Conservation (phyloP, 2,888 invertebrate species). For the Patella pellucida region DNA sequence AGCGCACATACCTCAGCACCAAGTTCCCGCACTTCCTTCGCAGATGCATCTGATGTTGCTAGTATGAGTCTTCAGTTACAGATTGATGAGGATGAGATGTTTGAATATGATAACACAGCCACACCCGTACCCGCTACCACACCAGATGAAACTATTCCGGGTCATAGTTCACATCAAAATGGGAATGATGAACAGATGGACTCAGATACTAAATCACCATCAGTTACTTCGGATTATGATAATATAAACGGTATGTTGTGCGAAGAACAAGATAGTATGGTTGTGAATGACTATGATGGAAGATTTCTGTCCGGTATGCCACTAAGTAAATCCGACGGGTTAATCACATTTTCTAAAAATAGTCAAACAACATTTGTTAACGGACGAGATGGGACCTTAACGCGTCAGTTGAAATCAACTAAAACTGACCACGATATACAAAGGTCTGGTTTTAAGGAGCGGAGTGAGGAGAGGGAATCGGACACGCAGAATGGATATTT, state of each 20-base stretch:
- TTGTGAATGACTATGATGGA: constrained; percentile 33
- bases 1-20: constrained; percentile 57
- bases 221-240: constrained; percentile 61
- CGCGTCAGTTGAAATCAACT: constrained; percentile 34
- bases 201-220: constrained; percentile 44
- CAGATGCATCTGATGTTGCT: constrained; percentile 59
- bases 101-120: constrained; percentile 22
- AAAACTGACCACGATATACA: constrained; percentile 38
- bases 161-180: constrained; percentile 1
- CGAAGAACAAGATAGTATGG: constrained; percentile 8
- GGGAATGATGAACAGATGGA: constrained; percentile 29
- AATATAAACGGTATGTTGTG: constrained; percentile 47
- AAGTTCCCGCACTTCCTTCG: constrained; percentile 66
- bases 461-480: constrained; percentile 24
- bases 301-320: constrained; percentile 33
- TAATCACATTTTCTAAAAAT: constrained; percentile 29
- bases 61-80: constrained; percentile 41
- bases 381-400: constrained; percentile 31
- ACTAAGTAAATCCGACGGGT: constrained; percentile 47
- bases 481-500: constrained; percentile 30
- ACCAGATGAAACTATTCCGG: constrained; percentile 21
- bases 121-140: constrained; percentile 29
- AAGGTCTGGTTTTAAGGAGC: constrained; percentile 26
- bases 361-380: constrained; percentile 37
- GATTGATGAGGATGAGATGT: constrained; percentile 27